Percentiles rank a stretch among this genome's conserved stretches.
phyloP scores from a whole-genome alignment of 2,113 vertebrate species.

The Thymallus thymallus region DNA sequence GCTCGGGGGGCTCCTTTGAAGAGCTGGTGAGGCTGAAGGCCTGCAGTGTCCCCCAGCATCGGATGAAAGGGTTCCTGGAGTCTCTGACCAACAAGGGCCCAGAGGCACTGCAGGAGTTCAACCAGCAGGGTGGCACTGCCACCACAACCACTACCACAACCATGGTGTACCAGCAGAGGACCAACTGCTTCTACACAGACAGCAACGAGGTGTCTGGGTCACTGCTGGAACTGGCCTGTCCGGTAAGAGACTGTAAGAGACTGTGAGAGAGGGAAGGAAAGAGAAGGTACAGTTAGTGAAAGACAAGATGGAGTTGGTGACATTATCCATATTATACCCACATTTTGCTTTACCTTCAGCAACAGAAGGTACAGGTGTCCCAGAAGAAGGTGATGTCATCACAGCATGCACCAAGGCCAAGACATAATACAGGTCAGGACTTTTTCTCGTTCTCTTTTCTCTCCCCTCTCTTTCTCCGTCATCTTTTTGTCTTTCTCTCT shows the following conservation, averaged over 20 bases:
- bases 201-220: conserved; percentile 98
- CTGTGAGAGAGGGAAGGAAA: not conserved
- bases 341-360: conserved; percentile 11
- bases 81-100: conserved; percentile 93
- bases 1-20: conserved; percentile 94
- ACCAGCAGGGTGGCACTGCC: conserved; percentile 80
- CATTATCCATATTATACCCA: no score
- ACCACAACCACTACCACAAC: conserved; percentile 77
- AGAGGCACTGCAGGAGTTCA: conserved; percentile 94
- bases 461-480: not conserved
- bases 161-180: conserved; percentile 95
- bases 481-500: not conserved
- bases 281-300: not conserved
- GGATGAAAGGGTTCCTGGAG: conserved; percentile 99
- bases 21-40: conserved; percentile 97
- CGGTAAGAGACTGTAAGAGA: conserved; percentile 82
- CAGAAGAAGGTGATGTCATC: conserved; percentile 7
- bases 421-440: conserved; percentile 86
- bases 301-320: not conserved
- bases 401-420: conserved; percentile 52
- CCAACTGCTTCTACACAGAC: conserved; percentile 97
- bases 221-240: conserved; percentile 95
- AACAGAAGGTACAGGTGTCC: conserved; percentile 49
- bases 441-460: not conserved
- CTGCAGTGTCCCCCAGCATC: conserved; percentile 93